A percentile compares a stretch with the other conserved stretches of the same genome.
phyloP scores from a whole-genome alignment of 2,797 vertebrate species.

The Enteromius thamalakanensis region DNA sequence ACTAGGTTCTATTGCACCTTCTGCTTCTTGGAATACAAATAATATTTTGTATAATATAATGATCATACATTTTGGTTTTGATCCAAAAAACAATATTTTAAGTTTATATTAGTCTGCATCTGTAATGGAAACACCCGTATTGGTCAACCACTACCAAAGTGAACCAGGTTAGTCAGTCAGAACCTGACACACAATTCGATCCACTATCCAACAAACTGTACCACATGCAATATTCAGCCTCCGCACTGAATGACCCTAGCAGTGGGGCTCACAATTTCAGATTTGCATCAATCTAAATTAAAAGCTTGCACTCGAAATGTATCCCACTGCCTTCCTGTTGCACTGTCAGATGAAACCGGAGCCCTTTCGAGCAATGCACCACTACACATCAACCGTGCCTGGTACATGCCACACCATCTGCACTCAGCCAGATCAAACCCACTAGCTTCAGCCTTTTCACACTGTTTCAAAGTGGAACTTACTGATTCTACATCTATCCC shows the following conservation, averaged over 20 bases:
- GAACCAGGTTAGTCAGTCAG: neutral
- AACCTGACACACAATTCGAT: neutral
- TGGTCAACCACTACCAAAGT: neutral
- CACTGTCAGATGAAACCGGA: conserved; percentile 10
- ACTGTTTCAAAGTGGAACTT: conserved; percentile 75
- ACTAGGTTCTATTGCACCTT: neutral
- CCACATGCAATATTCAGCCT: neutral
- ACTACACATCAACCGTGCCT: conserved; percentile 20
- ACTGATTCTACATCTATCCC: conserved; percentile 88
- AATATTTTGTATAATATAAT: neutral
- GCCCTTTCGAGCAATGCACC: conserved; percentile 42
- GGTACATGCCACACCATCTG: neutral
- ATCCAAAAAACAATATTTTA: neutral
- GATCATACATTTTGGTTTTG: neutral
- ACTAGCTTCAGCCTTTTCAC: neutral
- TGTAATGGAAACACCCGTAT: neutral
- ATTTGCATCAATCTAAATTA: conserved; percentile 3
- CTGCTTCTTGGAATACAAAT: neutral
- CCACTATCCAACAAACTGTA: neutral
- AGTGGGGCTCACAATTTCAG: neutral
- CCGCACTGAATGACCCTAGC: neutral
- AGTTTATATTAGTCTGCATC: neutral
- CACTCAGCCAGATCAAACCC: neutral
- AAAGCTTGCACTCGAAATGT: neutral
- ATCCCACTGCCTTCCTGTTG: neutral